Evolutionary conservation across 2,888 invertebrate species (phyloP).

Genomic region (Cremastobaeus sp.): DNA sequence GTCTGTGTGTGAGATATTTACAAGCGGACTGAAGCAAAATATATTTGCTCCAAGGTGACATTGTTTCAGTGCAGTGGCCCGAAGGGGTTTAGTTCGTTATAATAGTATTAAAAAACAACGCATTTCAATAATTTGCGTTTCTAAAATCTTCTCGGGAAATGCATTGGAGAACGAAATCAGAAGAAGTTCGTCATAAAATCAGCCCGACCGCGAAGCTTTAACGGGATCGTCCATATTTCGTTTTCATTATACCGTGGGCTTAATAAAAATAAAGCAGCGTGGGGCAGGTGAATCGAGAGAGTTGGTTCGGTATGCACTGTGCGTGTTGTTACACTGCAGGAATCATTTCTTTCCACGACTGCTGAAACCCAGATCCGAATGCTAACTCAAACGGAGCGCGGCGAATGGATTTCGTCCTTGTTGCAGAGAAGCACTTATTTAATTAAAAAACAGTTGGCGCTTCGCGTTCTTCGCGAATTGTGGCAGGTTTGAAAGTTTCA

Average conservation of each 20-base stretch:
- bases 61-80: no score
- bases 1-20: no score
- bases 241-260: slow-evolving; percentile 26
- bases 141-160: no score
- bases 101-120: no score
- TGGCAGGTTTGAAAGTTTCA: no score
- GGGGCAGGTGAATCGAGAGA: no score
- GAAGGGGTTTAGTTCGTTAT: no score
- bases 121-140: no score
- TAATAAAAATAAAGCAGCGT: slow-evolving; percentile 36
- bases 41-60: no score
- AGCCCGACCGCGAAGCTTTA: slow-evolving; percentile 25
- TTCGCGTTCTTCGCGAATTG: no score
- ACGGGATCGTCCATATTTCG: slow-evolving; percentile 8
- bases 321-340: slow-evolving; percentile 29
- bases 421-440: neutral
- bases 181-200: slow-evolving; percentile 30
- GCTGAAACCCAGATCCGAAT: slow-evolving; percentile 15
- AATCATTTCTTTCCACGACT: slow-evolving; percentile 25
- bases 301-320: slow-evolving; percentile 38
- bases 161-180: no score
- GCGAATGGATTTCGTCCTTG: neutral
- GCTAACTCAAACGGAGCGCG: slow-evolving; percentile 16
- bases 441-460: slow-evolving; percentile 1
- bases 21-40: no score